These are phyloP conservation scores for Gambusia yucatana DNA, from an alignment of 2,797 vertebrate species.

Conservation along the genomic window DNA sequence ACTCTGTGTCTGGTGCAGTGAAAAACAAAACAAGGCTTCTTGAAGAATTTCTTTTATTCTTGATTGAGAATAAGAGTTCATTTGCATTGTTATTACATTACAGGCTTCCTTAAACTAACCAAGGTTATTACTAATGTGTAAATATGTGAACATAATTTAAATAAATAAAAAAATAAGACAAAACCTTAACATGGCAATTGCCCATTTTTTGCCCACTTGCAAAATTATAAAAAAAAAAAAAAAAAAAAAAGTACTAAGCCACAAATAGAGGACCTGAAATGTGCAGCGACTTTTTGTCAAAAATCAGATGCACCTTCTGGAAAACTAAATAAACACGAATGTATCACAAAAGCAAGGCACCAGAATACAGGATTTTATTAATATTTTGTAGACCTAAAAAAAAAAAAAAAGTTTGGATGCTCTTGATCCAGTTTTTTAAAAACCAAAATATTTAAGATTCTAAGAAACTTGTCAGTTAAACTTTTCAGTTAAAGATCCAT, in stretches of 20 bases:
- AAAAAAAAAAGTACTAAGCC: slow-evolving; percentile 46
- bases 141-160: slow-evolving; percentile 89
- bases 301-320: slow-evolving; percentile 49
- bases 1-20: not conserved
- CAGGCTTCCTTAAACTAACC: slow-evolving; percentile 83
- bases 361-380: slow-evolving; percentile 52
- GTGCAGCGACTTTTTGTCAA: slow-evolving; percentile 40
- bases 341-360: slow-evolving; percentile 84
- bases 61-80: slow-evolving; percentile 83
- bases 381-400: not conserved
- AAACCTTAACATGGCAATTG: slow-evolving; percentile 83
- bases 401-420: slow-evolving; percentile 14
- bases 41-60: slow-evolving; percentile 74
- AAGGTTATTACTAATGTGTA: slow-evolving; percentile 67
- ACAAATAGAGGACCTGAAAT: slow-evolving; percentile 34
- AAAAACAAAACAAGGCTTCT: not conserved
- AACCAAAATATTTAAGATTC: slow-evolving; percentile 20
- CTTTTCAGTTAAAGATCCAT: slow-evolving; percentile 37
- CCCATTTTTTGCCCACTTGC: slow-evolving; percentile 72
- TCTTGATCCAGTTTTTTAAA: slow-evolving; percentile 22
- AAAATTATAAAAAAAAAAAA: slow-evolving; percentile 53
- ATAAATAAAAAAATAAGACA: slow-evolving; percentile 86
- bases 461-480: slow-evolving; percentile 28
- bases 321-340: slow-evolving; percentile 40
- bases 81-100: slow-evolving; percentile 82